Evolutionary conservation across 2,113 vertebrate genomes (phyloP).

Genomic region (Marcusenius ussheri): DNA sequence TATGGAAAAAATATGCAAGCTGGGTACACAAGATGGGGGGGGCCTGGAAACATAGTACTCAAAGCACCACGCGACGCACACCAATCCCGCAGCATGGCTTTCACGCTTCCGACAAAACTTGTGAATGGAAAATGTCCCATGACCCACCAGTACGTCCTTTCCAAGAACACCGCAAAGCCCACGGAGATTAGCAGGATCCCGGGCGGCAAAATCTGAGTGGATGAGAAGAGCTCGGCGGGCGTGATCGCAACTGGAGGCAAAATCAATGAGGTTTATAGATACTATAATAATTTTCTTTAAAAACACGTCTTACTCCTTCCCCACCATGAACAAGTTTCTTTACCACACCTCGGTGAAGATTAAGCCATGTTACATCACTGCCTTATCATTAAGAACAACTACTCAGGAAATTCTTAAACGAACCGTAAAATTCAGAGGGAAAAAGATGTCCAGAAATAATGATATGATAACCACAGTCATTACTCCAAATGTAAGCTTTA

Average conservation of each 20-base stretch:
- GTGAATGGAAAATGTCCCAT: constrained; percentile 32
- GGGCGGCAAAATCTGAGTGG: neutral
- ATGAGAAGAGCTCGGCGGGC: neutral
- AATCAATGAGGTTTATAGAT: neutral
- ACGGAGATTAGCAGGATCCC: neutral
- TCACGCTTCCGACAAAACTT: constrained; percentile 24
- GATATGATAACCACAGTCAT: neutral
- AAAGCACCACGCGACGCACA: neutral
- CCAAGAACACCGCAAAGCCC: constrained; percentile 35
- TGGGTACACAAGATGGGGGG: neutral
- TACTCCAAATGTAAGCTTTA: neutral
- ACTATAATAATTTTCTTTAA: neutral
- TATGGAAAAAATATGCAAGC: constrained; percentile 32
- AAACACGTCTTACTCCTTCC: neutral
- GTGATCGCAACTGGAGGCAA: neutral
- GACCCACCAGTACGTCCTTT: constrained; percentile 34
- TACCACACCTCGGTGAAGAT: neutral
- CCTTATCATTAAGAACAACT: neutral
- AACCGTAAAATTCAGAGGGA: neutral
- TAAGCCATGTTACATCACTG: neutral
- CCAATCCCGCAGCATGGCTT: constrained; percentile 24
- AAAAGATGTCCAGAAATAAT: neutral
- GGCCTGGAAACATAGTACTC: neutral
- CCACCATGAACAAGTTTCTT: neutral
- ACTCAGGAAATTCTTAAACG: neutral